A percentile compares a stretch with the other conserved stretches of the same genome.
These are phyloP conservation scores for Patagioenas fasciata DNA, from an alignment of 2,113 vertebrate species.

Conservation along the genomic window DNA sequence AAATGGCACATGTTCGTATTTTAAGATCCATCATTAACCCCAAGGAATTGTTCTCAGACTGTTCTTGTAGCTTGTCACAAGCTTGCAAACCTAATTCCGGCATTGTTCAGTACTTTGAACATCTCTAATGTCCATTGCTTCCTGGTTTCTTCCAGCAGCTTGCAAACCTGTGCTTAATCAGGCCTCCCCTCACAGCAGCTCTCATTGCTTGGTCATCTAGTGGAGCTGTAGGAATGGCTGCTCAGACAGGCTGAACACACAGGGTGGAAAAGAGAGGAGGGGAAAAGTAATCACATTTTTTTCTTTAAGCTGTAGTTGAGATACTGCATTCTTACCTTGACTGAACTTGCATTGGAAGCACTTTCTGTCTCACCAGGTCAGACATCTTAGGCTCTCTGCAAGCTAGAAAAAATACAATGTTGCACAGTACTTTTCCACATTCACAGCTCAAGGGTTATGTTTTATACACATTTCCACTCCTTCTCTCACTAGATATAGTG, in stretches of 20 bases:
- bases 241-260: neutral
- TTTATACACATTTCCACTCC: neutral
- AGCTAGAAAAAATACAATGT: slow-evolving; percentile 76
- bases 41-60: neutral
- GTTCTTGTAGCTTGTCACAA: neutral
- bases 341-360: slow-evolving; percentile 85
- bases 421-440: slow-evolving; percentile 22
- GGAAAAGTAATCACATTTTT: neutral
- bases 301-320: slow-evolving; percentile 30
- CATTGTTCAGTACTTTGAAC: neutral
- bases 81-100: neutral
- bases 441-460: neutral
- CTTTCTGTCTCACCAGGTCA: slow-evolving; percentile 90
- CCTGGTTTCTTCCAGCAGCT: neutral
- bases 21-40: neutral
- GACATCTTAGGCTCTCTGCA: slow-evolving; percentile 95
- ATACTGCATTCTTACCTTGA: slow-evolving; percentile 82
- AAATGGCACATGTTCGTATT: neutral
- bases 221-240: neutral
- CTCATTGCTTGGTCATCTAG: neutral
- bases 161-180: neutral
- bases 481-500: neutral
- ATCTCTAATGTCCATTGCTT: slow-evolving; percentile 4
- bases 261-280: neutral
- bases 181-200: slow-evolving; percentile 27